phyloP scores from a whole-genome alignment of 2,888 invertebrate genomes.

The Caenorhabditis afra region DNA sequence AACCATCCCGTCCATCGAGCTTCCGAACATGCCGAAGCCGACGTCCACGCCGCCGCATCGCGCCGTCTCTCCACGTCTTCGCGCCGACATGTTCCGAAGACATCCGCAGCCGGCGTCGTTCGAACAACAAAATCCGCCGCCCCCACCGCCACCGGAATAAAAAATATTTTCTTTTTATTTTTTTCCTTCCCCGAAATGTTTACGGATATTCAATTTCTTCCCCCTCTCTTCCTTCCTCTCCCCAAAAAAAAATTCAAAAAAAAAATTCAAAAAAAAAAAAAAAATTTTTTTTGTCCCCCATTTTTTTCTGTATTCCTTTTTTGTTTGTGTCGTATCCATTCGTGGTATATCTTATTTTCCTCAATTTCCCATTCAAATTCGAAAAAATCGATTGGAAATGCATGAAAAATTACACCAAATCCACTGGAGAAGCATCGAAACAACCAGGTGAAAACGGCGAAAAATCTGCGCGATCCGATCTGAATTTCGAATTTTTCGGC shows the following conservation, averaged over 20 bases:
- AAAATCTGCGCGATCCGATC: too few relatives aligned
- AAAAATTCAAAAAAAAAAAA: too few relatives aligned
- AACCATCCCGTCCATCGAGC: conserved; percentile 67
- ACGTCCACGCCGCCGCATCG: conserved; percentile 67
- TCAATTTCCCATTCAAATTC: too few relatives aligned
- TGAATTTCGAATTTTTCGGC: too few relatives aligned
- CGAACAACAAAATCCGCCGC: conserved; percentile 2
- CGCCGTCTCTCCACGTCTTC: conserved; percentile 67
- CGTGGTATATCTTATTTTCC: too few relatives aligned
- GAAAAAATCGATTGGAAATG: too few relatives aligned
- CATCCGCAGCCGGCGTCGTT: conserved; percentile 25
- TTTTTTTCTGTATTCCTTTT: too few relatives aligned
- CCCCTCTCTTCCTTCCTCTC: not conserved
- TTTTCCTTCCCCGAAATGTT: conserved; percentile 2
- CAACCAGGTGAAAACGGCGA: too few relatives aligned
- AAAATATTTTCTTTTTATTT: not conserved
- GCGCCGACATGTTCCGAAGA: conserved; percentile 56
- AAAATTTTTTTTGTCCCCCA: too few relatives aligned
- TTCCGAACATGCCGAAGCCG: conserved; percentile 70
- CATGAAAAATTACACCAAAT: too few relatives aligned
- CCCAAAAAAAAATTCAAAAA: conserved; percentile 17
- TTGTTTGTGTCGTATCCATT: too few relatives aligned
- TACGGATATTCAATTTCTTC: conserved; percentile 13
- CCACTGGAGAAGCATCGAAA: too few relatives aligned
- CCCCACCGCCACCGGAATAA: not conserved